These are phyloP conservation scores for Oegoconia quadripuncta DNA, from an alignment of 2,888 invertebrate genomes.

Conservation along the genomic window DNA sequence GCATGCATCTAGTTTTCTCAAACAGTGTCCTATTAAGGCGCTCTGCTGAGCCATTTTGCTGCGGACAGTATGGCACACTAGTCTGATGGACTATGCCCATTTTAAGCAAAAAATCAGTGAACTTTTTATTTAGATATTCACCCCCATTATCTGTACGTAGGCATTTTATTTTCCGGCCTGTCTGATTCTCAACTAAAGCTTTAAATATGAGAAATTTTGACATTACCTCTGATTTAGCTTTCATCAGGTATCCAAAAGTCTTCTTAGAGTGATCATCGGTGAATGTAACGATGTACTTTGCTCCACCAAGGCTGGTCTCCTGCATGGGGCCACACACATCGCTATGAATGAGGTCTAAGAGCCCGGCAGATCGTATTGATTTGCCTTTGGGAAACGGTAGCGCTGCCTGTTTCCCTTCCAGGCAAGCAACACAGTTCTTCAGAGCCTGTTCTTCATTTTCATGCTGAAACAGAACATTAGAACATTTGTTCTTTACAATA, in stretches of 20 bases:
- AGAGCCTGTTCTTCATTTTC: background rate
- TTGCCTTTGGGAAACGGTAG: background rate
- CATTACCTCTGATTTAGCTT: conserved; percentile 9
- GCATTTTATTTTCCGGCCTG: conserved; percentile 12
- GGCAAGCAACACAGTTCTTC: conserved; percentile 3
- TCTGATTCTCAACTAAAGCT: conserved; percentile 15
- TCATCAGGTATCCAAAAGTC: conserved; percentile 16
- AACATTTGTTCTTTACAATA: background rate
- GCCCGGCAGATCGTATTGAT: background rate
- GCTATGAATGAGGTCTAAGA: conserved; percentile 1
- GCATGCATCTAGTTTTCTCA: background rate
- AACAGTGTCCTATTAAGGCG: background rate
- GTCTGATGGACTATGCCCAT: background rate
- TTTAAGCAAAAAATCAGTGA: background rate
- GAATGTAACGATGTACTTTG: background rate
- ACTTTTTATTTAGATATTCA: conserved; percentile 10
- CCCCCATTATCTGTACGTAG: conserved; percentile 18
- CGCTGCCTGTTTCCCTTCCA: conserved; percentile 6
- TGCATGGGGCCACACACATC: conserved; percentile 11
- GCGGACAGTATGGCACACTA: background rate
- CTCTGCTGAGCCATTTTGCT: background rate
- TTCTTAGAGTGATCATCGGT: conserved; percentile 17
- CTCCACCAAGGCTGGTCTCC: background rate
- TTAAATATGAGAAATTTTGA: conserved; percentile 15
- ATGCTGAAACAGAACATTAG: background rate